Evolutionary conservation across 2,888 invertebrate species (phyloP).

Genomic region (Sarcophaga caerulescens): DNA sequence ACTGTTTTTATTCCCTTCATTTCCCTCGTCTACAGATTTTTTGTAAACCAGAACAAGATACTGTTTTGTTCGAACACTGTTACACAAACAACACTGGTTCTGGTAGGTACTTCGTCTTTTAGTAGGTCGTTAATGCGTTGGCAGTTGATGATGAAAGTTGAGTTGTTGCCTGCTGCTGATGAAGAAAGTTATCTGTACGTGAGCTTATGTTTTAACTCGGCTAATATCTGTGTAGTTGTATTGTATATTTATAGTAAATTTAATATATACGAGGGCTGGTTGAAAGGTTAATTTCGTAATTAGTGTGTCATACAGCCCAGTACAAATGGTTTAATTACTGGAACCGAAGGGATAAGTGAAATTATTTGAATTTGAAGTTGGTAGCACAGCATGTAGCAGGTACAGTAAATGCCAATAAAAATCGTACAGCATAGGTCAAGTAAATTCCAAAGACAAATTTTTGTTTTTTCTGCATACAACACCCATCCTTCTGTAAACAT

Average conservation of each 20-base stretch:
- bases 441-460: too few species aligned
- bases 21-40: neutral
- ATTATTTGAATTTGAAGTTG: too few species aligned
- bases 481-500: too few species aligned
- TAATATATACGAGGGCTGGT: neutral
- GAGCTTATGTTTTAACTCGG: neutral
- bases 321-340: too few species aligned
- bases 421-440: too few species aligned
- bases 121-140: constrained; percentile 50
- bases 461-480: too few species aligned
- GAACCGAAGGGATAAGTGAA: too few species aligned
- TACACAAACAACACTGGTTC: too few species aligned
- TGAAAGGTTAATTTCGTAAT: too few species aligned
- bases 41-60: constrained; percentile 23
- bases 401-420: too few species aligned
- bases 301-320: too few species aligned
- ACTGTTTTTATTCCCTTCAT: neutral
- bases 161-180: neutral
- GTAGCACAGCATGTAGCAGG: too few species aligned
- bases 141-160: constrained; percentile 1
- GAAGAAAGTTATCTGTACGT: neutral
- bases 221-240: neutral
- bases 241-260: neutral
- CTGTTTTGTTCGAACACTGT: neutral
- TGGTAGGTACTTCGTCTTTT: neutral